Percentiles rank a stretch among this genome's conserved stretches.
Evolutionary conservation across 2,113 vertebrate species (phyloP).

Genomic region (Bombycilla garrulus): DNA sequence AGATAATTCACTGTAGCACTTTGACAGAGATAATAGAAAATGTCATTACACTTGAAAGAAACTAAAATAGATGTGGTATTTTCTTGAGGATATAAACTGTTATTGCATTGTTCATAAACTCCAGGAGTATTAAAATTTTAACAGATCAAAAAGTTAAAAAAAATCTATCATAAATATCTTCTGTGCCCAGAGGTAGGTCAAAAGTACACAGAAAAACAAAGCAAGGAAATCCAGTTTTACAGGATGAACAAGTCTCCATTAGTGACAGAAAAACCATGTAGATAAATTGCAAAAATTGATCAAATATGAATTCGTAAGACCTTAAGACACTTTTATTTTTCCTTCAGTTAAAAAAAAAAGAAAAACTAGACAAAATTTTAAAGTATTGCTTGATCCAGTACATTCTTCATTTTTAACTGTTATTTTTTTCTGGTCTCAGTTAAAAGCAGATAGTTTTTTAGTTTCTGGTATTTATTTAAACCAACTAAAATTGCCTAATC

Average conservation of each 20-base stretch:
- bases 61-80: not conserved
- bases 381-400: not conserved
- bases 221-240: not conserved
- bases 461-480: not conserved
- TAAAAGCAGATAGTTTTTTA: not conserved
- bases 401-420: not conserved
- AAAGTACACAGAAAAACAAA: not conserved
- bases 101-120: not conserved
- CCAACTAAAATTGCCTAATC: not conserved
- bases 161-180: not conserved
- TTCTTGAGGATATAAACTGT: not conserved
- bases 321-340: accelerated
- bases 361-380: not conserved
- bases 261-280: not conserved
- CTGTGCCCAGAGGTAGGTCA: not conserved
- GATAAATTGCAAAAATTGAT: not conserved
- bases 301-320: not conserved
- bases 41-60: slow-evolving; percentile 4
- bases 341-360: not conserved
- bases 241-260: not conserved
- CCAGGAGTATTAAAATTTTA: not conserved
- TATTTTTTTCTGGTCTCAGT: not conserved
- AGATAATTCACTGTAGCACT: not conserved
- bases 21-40: not conserved
- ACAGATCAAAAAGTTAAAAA: not conserved